Evolutionary conservation across 2,113 vertebrate species (phyloP), one percentile per base, ranked within the genome.

Genomic region (Pygoscelis antarcticus): DNA sequence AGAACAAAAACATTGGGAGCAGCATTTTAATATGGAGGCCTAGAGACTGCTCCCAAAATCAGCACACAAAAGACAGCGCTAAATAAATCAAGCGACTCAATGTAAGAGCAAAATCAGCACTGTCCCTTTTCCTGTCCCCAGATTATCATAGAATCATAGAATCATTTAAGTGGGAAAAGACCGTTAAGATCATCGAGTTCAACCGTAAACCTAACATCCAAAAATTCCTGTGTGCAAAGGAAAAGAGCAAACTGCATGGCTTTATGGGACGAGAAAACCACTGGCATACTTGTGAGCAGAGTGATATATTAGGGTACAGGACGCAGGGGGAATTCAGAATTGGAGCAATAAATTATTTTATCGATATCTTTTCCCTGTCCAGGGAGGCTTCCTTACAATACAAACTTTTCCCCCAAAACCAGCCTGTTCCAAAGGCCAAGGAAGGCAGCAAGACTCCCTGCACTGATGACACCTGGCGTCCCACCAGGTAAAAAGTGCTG

Each of bases 51-150:
- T 68, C 30, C 38, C 1, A 0, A 89, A 84, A 81, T 54, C 60
- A 54, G 42, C 42, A 52, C 58, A 23, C 4, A 30, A 27, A 64
- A 83, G 36, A 6, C 54, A 32, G 42, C 0, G 0, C 36, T 58
- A 69, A 83, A 86, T 62, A 76, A 60, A 91, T 70, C 40, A 54
- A 82, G 69, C 0, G 5, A 61, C 49, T 71, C 14, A 7, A 32
- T 23, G 27, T 25, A 52, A 83, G 20, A 32, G 34, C 20, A 83
- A 81, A 89, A 77, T 46, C 22, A 1, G 27, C 58, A 57, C 51
- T 3, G 0, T 22, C 13, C 47, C 16, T 90, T 78, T 44, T 47
- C 21, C 13, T 49, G 27, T 38, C 20, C 25, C 16, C 27, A 62
- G n/a, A 40, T 75, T 54, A 84, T 61, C 62, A n/a, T 2, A n/a